phyloP scores from a whole-genome alignment of 2,797 vertebrate genomes.

The Hylomyscus alleni region DNA sequence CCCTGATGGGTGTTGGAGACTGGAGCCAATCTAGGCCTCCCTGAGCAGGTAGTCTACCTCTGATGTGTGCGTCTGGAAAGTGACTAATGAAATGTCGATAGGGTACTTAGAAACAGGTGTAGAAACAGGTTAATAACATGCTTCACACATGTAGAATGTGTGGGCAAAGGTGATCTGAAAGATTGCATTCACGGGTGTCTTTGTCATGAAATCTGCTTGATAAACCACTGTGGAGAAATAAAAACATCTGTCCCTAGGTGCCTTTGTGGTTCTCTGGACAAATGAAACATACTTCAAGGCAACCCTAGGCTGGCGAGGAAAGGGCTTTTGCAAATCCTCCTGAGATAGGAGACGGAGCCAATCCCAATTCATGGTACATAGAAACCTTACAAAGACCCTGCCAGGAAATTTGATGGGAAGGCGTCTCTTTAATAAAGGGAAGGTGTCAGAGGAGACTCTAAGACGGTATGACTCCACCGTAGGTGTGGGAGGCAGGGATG shows the following conservation, averaged over 20 bases:
- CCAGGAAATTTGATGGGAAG: not conserved
- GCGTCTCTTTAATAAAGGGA: not conserved
- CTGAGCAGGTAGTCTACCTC: not conserved
- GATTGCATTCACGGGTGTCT: constrained; percentile 44
- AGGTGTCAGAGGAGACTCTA: not conserved
- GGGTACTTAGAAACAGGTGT: not conserved
- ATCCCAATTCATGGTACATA: constrained; percentile 4
- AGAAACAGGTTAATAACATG: not conserved
- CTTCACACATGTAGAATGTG: not conserved
- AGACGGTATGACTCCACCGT: not conserved
- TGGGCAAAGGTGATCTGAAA: not conserved
- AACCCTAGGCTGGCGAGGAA: constrained; percentile 61
- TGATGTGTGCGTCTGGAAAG: constrained; percentile 47
- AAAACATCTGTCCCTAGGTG: constrained; percentile 23
- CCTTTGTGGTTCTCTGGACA: constrained; percentile 49
- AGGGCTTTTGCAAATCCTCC: constrained; percentile 71
- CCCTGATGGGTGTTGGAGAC: not conserved
- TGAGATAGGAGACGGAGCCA: constrained; percentile 20
- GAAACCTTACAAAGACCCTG: not conserved
- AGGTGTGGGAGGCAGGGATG: accelerated
- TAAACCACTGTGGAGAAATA: constrained; percentile 6
- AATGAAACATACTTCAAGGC: constrained; percentile 71
- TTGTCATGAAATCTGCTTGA: constrained; percentile 37
- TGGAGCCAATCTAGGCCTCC: not conserved
- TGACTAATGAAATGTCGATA: not conserved